These are phyloP conservation scores for Brachypterus glaber DNA, from an alignment of 2,888 invertebrate species.

Conservation along the genomic window DNA sequence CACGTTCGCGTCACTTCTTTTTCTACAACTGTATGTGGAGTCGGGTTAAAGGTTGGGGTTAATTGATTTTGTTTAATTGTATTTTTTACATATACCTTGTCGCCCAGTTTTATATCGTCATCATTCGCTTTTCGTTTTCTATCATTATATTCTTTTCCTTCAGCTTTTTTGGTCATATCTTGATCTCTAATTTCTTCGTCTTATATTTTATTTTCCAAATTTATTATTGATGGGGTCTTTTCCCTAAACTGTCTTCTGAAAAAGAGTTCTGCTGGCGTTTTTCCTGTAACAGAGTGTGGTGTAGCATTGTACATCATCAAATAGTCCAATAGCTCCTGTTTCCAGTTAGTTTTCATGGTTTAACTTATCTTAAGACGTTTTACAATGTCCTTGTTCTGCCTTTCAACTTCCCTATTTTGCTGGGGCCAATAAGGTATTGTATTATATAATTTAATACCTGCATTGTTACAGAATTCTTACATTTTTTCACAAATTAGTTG, in stretches of 20 bases:
- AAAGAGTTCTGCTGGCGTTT: conserved; percentile 15
- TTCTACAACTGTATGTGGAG: conserved; percentile 10
- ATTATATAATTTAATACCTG: conserved; percentile 16
- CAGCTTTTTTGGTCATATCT: conserved; percentile 10
- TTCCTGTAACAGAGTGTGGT: conserved; percentile 8
- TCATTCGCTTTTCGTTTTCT: background rate
- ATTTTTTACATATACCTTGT: conserved; percentile 15
- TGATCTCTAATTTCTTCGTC: conserved; percentile 8
- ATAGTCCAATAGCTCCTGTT: conserved; percentile 10
- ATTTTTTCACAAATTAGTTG: conserved; percentile 19
- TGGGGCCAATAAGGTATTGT: conserved; percentile 17
- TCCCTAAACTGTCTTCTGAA: conserved; percentile 14
- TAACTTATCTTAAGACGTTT: conserved; percentile 13
- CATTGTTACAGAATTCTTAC: conserved; percentile 17
- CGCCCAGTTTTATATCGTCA: conserved; percentile 4
- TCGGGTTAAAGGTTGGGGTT: conserved; percentile 12
- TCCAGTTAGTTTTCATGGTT: conserved; percentile 9
- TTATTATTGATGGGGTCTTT: conserved; percentile 10
- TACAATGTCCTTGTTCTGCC: conserved; percentile 15
- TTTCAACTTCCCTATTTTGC: conserved; percentile 10
- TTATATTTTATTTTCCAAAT: conserved; percentile 3
- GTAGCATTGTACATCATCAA: conserved; percentile 15
- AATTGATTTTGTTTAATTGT: conserved; percentile 8
- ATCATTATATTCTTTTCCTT: conserved; percentile 14
- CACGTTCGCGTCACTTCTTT: conserved; percentile 6